Base-by-base conservation (phyloP, 2,888 invertebrate species). In the Bembecia ichneumoniformis region DNA sequence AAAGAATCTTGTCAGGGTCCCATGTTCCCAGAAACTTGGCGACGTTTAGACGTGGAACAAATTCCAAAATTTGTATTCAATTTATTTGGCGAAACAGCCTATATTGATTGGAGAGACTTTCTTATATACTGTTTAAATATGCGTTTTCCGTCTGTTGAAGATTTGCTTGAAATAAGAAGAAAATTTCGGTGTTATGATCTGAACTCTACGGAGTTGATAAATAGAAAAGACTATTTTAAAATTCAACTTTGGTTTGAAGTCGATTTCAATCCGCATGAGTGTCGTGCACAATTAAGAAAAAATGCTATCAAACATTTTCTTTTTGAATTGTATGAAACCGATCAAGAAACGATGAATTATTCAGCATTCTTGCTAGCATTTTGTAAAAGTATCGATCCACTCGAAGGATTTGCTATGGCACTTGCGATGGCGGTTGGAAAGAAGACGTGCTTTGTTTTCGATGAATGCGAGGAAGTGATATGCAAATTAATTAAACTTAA, bases 71-170 rank as follows among this genome's bases (percentile, higher is more conserved):
- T 90, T 36, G 77, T 89, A 0, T 66, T 66, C 48, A 57, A 68
- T 35, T 53, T 91, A 13, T 92, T 89, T 63, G 90, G 90, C 0
- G 81, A 88, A 45, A 79, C 82, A 0, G 86, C 84, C 9, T 89
- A 88, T 54, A 62, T 91, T 9, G 89, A 91, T 59, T 92, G 92
- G 92, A 88, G 89, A 60, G 91, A 92, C 66, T 92, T 92, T 60
- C 73, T 92, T 10, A 77, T 92, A 55, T 89, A 88, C 60, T 90
- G 89, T 62, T 65, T 91, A 35, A 82, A 89, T 58, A 63, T 91
- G 9, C 72, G 77, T 44, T 89, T 80, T 65, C 92, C 92, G 0
- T 84, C 73, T 0, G 69, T 86, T 35, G 77, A 82, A 2, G 88
- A 92, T 56, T 64, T 92, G 50, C 63, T 92, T 43, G 63, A 77